phyloP scores from a whole-genome alignment of 2,888 invertebrate species.

The Spodoptera exigua region DNA sequence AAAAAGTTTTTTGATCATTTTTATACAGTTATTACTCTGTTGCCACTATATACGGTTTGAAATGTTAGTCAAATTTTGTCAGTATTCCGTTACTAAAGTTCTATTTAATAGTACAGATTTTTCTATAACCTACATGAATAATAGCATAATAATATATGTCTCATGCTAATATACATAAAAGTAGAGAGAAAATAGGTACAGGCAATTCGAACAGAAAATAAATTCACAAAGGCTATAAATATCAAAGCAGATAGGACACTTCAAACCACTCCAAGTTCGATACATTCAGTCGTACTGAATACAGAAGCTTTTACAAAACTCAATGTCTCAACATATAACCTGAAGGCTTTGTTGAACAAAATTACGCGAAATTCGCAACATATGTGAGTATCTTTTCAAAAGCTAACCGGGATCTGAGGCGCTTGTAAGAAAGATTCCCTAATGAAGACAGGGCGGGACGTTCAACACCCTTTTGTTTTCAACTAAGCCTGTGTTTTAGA shows the following conservation, averaged over 20 bases:
- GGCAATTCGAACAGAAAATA: slow-evolving; percentile 5
- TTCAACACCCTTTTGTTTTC: slow-evolving; percentile 80
- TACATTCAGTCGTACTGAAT: slow-evolving; percentile 24
- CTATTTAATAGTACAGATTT: too few species aligned
- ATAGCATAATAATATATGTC: too few species aligned
- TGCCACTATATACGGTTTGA: too few species aligned
- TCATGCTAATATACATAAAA: background rate
- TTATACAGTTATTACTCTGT: too few species aligned
- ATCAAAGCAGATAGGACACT: slow-evolving; percentile 33
- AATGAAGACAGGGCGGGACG: slow-evolving; percentile 76
- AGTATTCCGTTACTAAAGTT: too few species aligned
- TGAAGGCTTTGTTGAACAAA: slow-evolving; percentile 50
- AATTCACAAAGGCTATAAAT: slow-evolving; percentile 1
- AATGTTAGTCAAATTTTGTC: too few species aligned
- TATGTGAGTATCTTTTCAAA: slow-evolving; percentile 57
- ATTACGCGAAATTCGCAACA: slow-evolving; percentile 56
- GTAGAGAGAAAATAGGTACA: background rate
- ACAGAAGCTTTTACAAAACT: slow-evolving; percentile 34
- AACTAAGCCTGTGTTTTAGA: slow-evolving; percentile 81
- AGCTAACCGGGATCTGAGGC: slow-evolving; percentile 50
- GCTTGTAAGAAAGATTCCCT: slow-evolving; percentile 62
- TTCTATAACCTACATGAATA: too few species aligned
- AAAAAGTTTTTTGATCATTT: too few species aligned
- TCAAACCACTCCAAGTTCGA: slow-evolving; percentile 34
- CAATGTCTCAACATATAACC: slow-evolving; percentile 38